Evolutionary conservation across 2,113 vertebrate species (phyloP), one percentile per base, ranked within the genome.

Genomic region (Sprattus sprattus): DNA sequence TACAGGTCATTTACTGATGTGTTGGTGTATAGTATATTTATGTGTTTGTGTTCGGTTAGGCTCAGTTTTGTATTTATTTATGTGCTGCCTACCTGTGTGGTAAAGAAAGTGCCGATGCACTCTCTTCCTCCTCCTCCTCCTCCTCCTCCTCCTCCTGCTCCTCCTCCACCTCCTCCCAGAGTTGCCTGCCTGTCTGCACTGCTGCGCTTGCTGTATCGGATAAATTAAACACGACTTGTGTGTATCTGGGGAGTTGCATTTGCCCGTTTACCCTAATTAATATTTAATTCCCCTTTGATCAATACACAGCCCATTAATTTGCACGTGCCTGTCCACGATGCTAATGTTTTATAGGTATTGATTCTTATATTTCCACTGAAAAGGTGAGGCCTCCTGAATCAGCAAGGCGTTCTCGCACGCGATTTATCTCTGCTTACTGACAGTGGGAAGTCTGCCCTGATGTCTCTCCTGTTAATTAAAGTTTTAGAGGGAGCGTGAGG

Each of bases 331-430:
- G 85, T 71, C 57, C 64, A 83, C 81, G 57, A 88, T 45, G 82
- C 88, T 84, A 44, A 83, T 84, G 88, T 83, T 86, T 85, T 47
- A 85, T 25, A 46, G 82, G 13, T 87, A 93, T 94, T 86, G 91
- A 92, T 93, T 91, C 89, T 90, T 87, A 91, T 90, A 90, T 91
- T 94, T 90, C 88, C 87, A 83, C 86, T 88, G 88, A 84, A 92
- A 94, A 94, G 92, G 92, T 91, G 92, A 93, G 86, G 85, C 90
- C 89, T 86, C 86, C 87, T 91, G 86, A 92, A 93, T 92, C 89
- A 92, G 87, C 75, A 44, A 54, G 83, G 71, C 60, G 83, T 91
- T 60, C 54, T 20, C 20, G 22, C 54, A 18, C 18, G 32, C 71
- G 0, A 82, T 86, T 92, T 83, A 25, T 84, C 86, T 88, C 46